phyloP scores from a whole-genome alignment of 2,113 vertebrate species.

The Nyctereutes procyonoides region DNA sequence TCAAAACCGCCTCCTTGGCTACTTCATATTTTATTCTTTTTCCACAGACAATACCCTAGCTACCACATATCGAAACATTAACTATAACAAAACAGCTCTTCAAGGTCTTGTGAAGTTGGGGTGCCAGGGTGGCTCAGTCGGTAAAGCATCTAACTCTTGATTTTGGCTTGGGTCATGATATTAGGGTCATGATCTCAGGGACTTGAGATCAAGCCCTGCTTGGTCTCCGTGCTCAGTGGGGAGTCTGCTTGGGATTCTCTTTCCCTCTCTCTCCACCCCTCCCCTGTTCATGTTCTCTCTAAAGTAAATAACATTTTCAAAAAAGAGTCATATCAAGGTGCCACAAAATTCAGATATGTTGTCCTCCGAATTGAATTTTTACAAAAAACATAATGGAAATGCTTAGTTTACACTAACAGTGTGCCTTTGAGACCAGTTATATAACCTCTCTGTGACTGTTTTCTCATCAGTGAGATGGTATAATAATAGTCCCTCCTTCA shows the following conservation, averaged over 20 bases:
- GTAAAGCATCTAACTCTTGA: background rate
- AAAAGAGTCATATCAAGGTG: background rate
- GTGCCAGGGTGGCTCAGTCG: background rate
- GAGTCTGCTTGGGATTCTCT: background rate
- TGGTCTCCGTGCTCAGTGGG: background rate
- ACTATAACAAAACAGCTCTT: background rate
- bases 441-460: background rate
- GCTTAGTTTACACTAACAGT: background rate
- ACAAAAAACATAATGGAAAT: background rate
- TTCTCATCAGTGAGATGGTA: background rate
- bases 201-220: background rate
- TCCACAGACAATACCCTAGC: background rate
- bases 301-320: background rate
- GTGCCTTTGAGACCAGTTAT: background rate
- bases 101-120: background rate
- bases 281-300: background rate
- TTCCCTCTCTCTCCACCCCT: background rate
- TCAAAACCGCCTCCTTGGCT: background rate
- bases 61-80: background rate
- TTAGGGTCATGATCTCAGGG: background rate
- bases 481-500: background rate
- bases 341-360: background rate
- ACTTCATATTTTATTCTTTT: conserved; percentile 2
- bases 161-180: background rate
- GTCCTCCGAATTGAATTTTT: background rate